phyloP scores from a whole-genome alignment of 2,888 invertebrate species.

The Argyresthia albistria region DNA sequence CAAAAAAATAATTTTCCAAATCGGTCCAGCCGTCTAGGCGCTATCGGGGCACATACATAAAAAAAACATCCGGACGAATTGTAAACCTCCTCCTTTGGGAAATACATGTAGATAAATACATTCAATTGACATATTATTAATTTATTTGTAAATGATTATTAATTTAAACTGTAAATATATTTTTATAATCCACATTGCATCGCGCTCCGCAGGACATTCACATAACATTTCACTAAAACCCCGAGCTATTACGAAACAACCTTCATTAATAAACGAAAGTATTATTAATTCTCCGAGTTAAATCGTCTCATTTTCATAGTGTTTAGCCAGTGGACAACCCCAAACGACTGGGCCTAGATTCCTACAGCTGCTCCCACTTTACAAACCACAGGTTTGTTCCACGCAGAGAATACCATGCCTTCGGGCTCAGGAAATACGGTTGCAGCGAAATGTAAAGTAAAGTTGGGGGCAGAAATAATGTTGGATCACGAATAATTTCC shows the following conservation, averaged over 20 bases:
- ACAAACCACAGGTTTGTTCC: neutral
- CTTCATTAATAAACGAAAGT: neutral
- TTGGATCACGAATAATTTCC: neutral
- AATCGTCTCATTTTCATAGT: constrained; percentile 25
- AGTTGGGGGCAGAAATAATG: neutral
- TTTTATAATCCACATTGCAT: too few relatives aligned
- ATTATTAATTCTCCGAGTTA: constrained; percentile 1
- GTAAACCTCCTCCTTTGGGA: too few relatives aligned
- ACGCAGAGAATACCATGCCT: neutral
- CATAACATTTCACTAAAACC: too few relatives aligned
- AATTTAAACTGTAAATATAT: too few relatives aligned
- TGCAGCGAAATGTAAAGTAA: neutral
- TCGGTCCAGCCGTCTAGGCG: too few relatives aligned
- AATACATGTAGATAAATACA: too few relatives aligned
- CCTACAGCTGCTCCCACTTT: constrained; percentile 39
- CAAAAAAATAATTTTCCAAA: too few relatives aligned
- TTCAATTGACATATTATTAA: too few relatives aligned
- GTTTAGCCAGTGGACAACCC: constrained; percentile 41
- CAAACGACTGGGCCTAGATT: constrained; percentile 43
- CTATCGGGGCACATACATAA: too few relatives aligned
- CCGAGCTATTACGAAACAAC: neutral
- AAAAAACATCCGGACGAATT: too few relatives aligned
- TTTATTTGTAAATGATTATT: too few relatives aligned
- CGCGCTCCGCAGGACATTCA: too few relatives aligned
- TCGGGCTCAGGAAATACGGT: neutral